Base-by-base conservation (phyloP, 2,797 vertebrate species). In the Calcarius lapponicus region DNA sequence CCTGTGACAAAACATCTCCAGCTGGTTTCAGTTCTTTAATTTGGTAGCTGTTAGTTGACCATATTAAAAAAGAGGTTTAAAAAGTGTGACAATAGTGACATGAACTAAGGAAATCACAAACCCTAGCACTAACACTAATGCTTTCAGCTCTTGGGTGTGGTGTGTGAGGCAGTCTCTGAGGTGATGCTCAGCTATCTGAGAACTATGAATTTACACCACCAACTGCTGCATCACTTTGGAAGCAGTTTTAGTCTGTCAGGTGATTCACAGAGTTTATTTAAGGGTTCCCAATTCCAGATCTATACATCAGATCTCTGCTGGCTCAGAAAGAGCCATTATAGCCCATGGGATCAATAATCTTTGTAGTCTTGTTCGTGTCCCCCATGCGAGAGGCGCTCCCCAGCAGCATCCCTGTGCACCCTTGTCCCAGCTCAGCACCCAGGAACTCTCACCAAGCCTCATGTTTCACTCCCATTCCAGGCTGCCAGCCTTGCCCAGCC, bases 341-440 rank as follows among this genome's bases (percentile, higher is more conserved):
- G 50, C 53, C 89, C 83, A 29, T 6, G 69, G 80, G 93, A 91
- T 96, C 86, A 93, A 93, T 71, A 95, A 85, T 60, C 73, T 86
- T 38, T 40, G 15, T 8, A 28, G 57, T 60, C 80, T 91, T 43
- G 57, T 53, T 91, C 57, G 26, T 1, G 22, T 64, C 19, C 51
- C 31, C 38, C 11, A 2, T 0, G 16, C 13, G 19, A 89, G 54
- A 14, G n/a, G 82, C 56, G 82, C 25, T 61, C 86, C 53, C 36
- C 47, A 18, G 17, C 7, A 3, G 66, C 10, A 11, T 50, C 88
- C 60, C 42, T 2, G 6, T 17, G 28, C 18, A 31, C n/a, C 12
- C 21, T 60, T 43, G 40, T 53, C n/a, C 51, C 53, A 13, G 50
- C 36, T 70, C 62, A 57, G 34, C 26, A 43, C 8, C 32, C 61